Evolutionary conservation across 2,113 vertebrate species (phyloP).

Genomic region (Proteles cristata): DNA sequence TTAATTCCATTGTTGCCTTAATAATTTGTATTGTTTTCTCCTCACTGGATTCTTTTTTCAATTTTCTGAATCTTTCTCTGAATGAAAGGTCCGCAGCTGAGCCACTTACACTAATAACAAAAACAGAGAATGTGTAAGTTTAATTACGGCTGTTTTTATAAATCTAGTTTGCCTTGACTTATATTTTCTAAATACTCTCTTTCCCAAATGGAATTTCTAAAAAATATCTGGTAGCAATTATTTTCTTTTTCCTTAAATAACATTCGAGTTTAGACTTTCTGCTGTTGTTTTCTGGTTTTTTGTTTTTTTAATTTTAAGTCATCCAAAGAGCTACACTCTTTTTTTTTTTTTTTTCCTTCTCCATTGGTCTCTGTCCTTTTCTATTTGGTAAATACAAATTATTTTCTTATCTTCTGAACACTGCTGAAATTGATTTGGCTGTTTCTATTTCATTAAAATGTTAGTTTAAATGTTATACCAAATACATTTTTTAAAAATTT

Average conservation of each 20-base stretch:
- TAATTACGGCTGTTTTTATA: slow-evolving; percentile 4
- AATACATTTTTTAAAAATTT: slow-evolving; percentile 16
- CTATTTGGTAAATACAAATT: slow-evolving; percentile 75
- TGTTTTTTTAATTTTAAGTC: slow-evolving; percentile 67
- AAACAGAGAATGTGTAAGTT: neutral
- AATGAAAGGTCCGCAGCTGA: slow-evolving; percentile 22
- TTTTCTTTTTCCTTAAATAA: slow-evolving; percentile 64
- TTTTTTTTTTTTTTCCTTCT: slow-evolving; percentile 72
- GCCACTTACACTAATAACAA: slow-evolving; percentile 43
- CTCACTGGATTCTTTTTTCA: slow-evolving; percentile 28
- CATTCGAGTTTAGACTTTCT: slow-evolving; percentile 63
- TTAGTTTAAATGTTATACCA: slow-evolving; percentile 61
- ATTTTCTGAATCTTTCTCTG: slow-evolving; percentile 50
- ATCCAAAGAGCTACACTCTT: slow-evolving; percentile 59
- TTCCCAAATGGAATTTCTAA: slow-evolving; percentile 77
- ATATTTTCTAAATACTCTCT: slow-evolving; percentile 78
- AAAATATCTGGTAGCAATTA: slow-evolving; percentile 58
- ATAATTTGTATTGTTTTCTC: slow-evolving; percentile 51
- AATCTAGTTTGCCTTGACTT: slow-evolving; percentile 70
- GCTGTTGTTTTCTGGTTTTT: slow-evolving; percentile 76
- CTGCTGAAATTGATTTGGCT: slow-evolving; percentile 66
- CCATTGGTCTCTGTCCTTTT: slow-evolving; percentile 72
- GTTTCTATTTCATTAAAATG: slow-evolving; percentile 70
- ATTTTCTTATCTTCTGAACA: slow-evolving; percentile 66
- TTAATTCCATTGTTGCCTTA: slow-evolving; percentile 61